A percentile compares a stretch with the other conserved stretches of the same genome.
These are phyloP conservation scores for Xestia ashworthii DNA, from an alignment of 2,888 invertebrate species.

Conservation along the genomic window DNA sequence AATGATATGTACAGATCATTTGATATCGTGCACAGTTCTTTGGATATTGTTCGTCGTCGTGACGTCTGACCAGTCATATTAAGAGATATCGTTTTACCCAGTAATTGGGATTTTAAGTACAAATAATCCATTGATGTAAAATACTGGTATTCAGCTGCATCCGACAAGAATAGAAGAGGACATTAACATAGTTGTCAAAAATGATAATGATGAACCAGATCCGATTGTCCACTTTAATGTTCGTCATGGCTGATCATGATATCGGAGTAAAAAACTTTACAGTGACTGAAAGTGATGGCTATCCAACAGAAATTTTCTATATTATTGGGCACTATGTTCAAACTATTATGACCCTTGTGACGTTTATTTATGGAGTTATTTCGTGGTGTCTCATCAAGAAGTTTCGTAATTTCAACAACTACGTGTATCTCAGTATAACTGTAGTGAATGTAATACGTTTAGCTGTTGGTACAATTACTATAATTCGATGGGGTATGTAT, in stretches of 20 bases:
- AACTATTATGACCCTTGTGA: neutral
- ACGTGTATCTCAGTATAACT: constrained; percentile 26
- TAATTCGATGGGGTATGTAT: neutral
- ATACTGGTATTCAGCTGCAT: neutral
- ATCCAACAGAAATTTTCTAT: neutral
- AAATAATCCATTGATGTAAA: neutral
- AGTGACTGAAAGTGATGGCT: neutral
- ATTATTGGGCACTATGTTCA: constrained; percentile 12
- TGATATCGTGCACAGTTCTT: neutral
- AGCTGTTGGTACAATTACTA: neutral
- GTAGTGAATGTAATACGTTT: constrained; percentile 20
- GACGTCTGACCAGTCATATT: neutral
- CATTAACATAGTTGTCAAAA: neutral
- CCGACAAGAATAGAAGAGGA: neutral
- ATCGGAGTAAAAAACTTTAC: neutral
- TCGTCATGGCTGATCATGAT: constrained; percentile 12
- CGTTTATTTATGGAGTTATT: constrained; percentile 20
- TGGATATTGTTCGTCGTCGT: neutral
- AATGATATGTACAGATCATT: neutral
- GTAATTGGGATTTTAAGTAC: neutral
- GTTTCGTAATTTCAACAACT: constrained; percentile 35
- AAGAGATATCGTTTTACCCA: neutral
- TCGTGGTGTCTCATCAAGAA: constrained; percentile 23
- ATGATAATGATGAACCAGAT: neutral
- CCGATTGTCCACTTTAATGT: neutral